Evolutionary conservation across 1,140 invertebrate species (phyloP).

Genomic region (Zaprionus africanus): DNA sequence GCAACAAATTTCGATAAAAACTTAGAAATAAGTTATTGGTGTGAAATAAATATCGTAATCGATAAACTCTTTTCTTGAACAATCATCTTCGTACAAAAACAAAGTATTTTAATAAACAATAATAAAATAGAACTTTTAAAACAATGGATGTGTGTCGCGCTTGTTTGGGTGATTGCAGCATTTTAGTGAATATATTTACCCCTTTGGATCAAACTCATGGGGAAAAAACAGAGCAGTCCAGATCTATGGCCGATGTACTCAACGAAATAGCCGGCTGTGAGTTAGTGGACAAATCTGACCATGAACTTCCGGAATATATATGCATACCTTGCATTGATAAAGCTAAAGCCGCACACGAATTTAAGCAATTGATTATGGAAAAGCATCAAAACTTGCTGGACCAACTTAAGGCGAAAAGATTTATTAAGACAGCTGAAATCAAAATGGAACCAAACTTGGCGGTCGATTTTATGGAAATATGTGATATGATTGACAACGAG

Average conservation of each 20-base stretch:
- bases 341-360: neutral
- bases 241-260: neutral
- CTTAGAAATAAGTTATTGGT: neutral
- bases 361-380: conserved; percentile 1
- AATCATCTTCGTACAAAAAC: neutral
- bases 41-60: neutral
- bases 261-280: neutral
- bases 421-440: neutral
- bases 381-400: neutral
- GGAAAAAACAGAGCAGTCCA: neutral
- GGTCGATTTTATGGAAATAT: neutral
- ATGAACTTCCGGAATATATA: neutral
- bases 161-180: neutral
- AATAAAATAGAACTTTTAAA: neutral
- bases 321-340: neutral
- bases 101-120: too few species aligned
- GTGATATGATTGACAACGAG: neutral
- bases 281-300: neutral
- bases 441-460: neutral
- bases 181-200: neutral
- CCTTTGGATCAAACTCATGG: neutral
- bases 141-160: neutral
- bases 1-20: neutral
- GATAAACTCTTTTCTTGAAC: neutral
- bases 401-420: neutral